A percentile compares a stretch with the other conserved stretches of the same genome.
Evolutionary conservation across 2,888 invertebrate genomes (phyloP).

Genomic region (Acleris sparsana): DNA sequence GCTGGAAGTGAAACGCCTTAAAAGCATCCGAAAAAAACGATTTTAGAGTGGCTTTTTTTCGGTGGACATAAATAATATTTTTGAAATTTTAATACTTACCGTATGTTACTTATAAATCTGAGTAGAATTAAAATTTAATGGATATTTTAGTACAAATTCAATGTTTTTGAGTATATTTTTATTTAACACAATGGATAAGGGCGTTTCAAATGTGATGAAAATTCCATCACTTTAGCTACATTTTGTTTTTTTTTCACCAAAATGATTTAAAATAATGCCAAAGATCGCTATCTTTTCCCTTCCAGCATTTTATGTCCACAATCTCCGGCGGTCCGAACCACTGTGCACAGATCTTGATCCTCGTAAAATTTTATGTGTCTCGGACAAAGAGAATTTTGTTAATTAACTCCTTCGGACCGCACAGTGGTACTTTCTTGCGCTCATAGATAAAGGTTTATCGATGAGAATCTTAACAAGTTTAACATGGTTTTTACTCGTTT

Average conservation of each 20-base stretch:
- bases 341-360: constrained; percentile 74
- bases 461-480: constrained; percentile 61
- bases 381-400: constrained; percentile 82
- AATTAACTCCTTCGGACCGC: constrained; percentile 72
- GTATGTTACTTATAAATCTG: too few relatives aligned
- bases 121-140: too few relatives aligned
- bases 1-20: constrained; percentile 50
- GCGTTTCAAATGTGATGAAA: too few relatives aligned
- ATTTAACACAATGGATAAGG: too few relatives aligned
- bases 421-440: constrained; percentile 58
- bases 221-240: too few relatives aligned
- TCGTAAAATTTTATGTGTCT: constrained; percentile 82
- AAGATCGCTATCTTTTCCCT: constrained; percentile 11
- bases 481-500: constrained; percentile 24
- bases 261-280: neutral
- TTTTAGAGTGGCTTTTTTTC: too few relatives aligned
- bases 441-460: constrained; percentile 77
- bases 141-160: too few relatives aligned
- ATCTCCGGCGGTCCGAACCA: constrained; percentile 55
- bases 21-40: neutral
- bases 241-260: neutral
- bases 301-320: constrained; percentile 30
- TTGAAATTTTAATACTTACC: too few relatives aligned
- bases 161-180: too few relatives aligned
- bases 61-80: too few relatives aligned